phyloP scores from a whole-genome alignment of 2,888 invertebrate genomes.

The Balanococcus diminutus region DNA sequence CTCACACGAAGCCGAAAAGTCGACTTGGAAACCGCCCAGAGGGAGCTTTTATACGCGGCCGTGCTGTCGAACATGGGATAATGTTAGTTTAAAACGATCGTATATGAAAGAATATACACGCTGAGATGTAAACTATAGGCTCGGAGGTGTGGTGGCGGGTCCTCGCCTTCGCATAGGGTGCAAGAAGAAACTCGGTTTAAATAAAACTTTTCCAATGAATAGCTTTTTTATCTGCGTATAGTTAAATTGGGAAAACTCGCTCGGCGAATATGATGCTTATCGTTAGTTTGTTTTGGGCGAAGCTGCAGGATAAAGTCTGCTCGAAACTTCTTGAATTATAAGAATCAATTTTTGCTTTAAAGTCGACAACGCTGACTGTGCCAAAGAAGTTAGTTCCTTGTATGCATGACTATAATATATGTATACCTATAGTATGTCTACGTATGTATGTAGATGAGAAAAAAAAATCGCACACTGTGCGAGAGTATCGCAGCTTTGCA shows the following conservation, averaged over 20 bases:
- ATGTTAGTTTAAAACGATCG: not conserved
- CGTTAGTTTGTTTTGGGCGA: constrained; percentile 24
- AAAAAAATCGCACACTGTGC: too few species aligned
- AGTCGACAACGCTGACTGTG: not conserved
- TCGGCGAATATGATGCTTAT: constrained; percentile 20
- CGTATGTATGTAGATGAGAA: not conserved
- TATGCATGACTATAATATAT: too few species aligned
- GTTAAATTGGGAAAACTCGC: constrained; percentile 4
- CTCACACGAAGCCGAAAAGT: too few species aligned
- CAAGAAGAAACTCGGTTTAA: not conserved
- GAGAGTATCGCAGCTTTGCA: too few species aligned
- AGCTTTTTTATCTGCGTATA: constrained; percentile 28
- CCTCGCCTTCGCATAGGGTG: not conserved
- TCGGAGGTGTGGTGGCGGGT: not conserved
- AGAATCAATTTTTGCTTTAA: constrained; percentile 7
- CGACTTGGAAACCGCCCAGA: not conserved
- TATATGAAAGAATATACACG: not conserved
- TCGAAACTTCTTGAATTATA: not conserved
- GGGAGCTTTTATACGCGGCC: not conserved
- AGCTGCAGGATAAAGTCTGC: not conserved
- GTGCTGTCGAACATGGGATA: not conserved
- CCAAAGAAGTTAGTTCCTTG: not conserved
- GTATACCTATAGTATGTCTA: not conserved
- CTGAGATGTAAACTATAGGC: not conserved
- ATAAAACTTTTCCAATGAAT: constrained; percentile 29